Evolutionary conservation across 1,140 invertebrate genomes (phyloP).

Genomic region (Paraescarpia echinospica): DNA sequence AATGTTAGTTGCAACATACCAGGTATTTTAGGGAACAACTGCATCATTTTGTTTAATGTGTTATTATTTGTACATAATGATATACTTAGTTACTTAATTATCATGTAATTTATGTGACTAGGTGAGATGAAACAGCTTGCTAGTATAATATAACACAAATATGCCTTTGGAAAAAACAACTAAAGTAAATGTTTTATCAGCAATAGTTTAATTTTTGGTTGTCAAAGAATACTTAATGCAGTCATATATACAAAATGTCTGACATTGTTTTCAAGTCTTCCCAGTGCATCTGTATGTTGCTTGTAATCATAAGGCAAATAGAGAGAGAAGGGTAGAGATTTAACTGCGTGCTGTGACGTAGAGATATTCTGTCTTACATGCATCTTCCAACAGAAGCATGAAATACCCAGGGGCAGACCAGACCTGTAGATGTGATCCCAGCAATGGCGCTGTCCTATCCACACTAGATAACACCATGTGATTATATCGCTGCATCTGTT

Average conservation of each 20-base stretch:
- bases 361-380: neutral
- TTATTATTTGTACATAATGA: neutral
- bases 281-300: no score
- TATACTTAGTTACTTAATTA: neutral
- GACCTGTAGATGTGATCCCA: neutral
- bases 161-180: no score
- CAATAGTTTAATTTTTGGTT: no score
- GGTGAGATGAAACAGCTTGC: neutral
- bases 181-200: no score
- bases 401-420: neutral
- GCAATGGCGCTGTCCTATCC: neutral
- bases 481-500: neutral
- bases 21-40: neutral
- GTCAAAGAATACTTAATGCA: no score
- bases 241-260: no score
- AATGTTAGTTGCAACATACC: neutral
- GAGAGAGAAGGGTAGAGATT: neutral
- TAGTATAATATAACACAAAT: no score
- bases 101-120: neutral
- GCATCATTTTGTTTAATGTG: neutral
- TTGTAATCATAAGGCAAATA: no score
- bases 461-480: neutral
- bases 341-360: neutral
- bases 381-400: neutral
- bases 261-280: no score